Conservation (phyloP, 2,113 vertebrate species). For the Psittacula cyanocephala region DNA sequence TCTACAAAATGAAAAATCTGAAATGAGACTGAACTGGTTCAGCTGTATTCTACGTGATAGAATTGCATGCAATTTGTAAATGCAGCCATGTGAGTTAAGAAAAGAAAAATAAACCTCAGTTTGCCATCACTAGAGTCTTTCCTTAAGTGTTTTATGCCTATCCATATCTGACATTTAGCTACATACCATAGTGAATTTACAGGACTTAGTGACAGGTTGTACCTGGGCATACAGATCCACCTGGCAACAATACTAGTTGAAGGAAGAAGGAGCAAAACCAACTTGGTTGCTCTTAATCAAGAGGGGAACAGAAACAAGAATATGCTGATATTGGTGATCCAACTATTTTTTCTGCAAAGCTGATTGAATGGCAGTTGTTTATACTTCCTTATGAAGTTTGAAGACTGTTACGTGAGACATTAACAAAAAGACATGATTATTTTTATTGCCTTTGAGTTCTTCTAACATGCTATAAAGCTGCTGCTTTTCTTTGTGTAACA, state of each 20-base stretch:
- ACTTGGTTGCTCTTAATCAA: not conserved
- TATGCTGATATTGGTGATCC: not conserved
- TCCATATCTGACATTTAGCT: not conserved
- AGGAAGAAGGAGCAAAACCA: not conserved
- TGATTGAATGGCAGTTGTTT: constrained; percentile 44
- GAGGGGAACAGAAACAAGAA: not conserved
- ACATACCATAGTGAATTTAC: not conserved
- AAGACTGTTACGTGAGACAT: constrained; percentile 29
- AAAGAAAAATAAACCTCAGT: not conserved
- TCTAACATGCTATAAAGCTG: constrained; percentile 23
- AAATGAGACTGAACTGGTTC: not conserved
- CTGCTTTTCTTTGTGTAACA: constrained; percentile 54
- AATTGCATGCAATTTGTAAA: not conserved
- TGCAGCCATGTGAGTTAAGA: not conserved
- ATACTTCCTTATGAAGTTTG: constrained; percentile 39
- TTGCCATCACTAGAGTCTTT: not conserved
- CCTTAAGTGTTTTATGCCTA: not conserved
- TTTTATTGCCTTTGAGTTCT: constrained; percentile 42
- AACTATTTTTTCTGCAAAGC: constrained; percentile 30
- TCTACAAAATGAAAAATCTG: not conserved
- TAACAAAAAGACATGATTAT: constrained; percentile 38
- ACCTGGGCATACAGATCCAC: not conserved
- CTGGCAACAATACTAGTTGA: not conserved
- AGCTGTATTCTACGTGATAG: not conserved
- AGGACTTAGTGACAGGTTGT: not conserved